phyloP scores from a whole-genome alignment of 2,113 vertebrate genomes.

The Calyptommatus sinebrachiatus region DNA sequence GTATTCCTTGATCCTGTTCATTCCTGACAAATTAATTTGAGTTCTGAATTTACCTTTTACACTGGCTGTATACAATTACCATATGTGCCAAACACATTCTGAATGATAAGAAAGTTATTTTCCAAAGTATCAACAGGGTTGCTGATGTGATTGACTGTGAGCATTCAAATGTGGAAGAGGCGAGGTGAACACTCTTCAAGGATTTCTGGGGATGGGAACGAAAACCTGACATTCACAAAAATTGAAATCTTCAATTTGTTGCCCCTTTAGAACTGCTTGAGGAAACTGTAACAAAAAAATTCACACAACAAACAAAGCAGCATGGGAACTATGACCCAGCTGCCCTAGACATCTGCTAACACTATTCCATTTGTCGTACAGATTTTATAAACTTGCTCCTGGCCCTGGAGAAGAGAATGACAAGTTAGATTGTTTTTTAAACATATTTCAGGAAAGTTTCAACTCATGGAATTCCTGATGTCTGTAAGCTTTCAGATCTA shows the following conservation, averaged over 20 bases:
- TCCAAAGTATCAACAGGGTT: neutral
- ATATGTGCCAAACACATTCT: neutral
- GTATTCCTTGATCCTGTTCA: neutral
- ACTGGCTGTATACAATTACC: neutral
- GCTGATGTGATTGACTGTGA: neutral
- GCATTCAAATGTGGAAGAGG: neutral
- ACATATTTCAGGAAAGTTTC: neutral
- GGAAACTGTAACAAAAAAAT: neutral
- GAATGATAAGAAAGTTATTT: neutral
- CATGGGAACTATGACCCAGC: neutral
- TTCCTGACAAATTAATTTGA: neutral
- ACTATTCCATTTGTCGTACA: conserved; percentile 1
- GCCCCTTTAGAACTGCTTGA: neutral
- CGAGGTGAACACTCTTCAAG: conserved; percentile 1
- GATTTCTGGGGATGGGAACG: conserved; percentile 6
- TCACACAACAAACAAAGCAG: conserved; percentile 11
- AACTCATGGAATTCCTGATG: neutral
- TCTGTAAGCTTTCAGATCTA: conserved; percentile 19
- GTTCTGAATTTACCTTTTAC: neutral
- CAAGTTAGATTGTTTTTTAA: neutral
- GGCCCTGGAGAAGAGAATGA: neutral
- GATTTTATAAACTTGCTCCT: neutral
- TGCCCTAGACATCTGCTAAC: conserved; percentile 8
- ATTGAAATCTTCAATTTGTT: conserved; percentile 12
- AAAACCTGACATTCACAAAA: conserved; percentile 18